These are phyloP conservation scores for Blennius ocellaris DNA, from an alignment of 2,113 vertebrate species.

Conservation along the genomic window DNA sequence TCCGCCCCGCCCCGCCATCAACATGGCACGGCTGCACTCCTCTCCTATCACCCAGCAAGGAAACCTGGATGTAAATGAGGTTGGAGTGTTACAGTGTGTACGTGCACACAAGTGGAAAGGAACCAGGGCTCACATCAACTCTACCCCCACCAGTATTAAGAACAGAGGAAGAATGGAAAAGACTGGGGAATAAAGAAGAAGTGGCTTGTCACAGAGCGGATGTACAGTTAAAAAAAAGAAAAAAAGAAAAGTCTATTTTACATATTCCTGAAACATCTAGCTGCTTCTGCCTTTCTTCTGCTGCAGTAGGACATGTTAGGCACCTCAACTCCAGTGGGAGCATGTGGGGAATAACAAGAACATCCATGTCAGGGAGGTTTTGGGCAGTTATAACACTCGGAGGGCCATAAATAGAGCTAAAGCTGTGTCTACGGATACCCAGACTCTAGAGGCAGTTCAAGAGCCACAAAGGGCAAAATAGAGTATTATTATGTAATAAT, in stretches of 20 bases:
- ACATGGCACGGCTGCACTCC: slow-evolving; percentile 48
- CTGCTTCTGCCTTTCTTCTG: slow-evolving; percentile 36
- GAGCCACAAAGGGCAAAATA: background rate
- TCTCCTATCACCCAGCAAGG: slow-evolving; percentile 70
- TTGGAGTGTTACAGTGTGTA: slow-evolving; percentile 40
- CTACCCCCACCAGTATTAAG: slow-evolving; percentile 62
- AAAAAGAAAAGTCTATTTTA: slow-evolving; percentile 58
- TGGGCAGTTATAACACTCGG: slow-evolving; percentile 34
- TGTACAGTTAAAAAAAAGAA: slow-evolving; percentile 43
- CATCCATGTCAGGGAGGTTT: slow-evolving; percentile 34
- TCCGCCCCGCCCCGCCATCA: slow-evolving; percentile 57
- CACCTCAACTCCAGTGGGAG: slow-evolving; percentile 32
- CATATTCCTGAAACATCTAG: slow-evolving; percentile 59
- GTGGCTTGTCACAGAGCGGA: slow-evolving; percentile 48
- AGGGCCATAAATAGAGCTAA: slow-evolving; percentile 10
- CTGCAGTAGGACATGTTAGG: slow-evolving; percentile 41
- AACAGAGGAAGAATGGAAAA: slow-evolving; percentile 38
- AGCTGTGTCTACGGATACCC: background rate
- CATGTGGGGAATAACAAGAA: slow-evolving; percentile 30
- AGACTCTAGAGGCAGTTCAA: background rate
- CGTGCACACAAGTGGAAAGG: slow-evolving; percentile 28
- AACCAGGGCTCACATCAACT: slow-evolving; percentile 44
- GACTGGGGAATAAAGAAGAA: slow-evolving; percentile 25
- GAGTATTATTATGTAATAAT: background rate
- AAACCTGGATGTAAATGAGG: slow-evolving; percentile 90